Evolutionary conservation across 2,113 vertebrate genomes (phyloP), one percentile per base, ranked within the genome.

Genomic region (Chroicocephalus ridibundus): DNA sequence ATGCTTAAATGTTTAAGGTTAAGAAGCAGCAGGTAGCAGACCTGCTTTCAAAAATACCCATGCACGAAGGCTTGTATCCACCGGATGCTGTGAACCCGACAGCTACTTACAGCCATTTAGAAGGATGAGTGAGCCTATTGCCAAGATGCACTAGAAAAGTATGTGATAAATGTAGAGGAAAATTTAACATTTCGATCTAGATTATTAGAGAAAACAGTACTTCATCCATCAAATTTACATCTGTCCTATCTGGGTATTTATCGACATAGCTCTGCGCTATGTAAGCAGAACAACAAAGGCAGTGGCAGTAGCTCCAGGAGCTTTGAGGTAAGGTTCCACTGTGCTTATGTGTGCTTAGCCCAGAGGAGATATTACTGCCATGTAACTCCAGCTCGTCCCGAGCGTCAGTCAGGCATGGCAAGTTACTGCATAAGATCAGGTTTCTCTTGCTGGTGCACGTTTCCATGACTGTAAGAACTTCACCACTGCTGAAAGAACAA

Each of bases 181-280:
- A 94, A 84, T 42, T 82, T 91, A 94, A 79, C 77, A 76, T 87
- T 96, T 97, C 2, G 7, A 60, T 86, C 42, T 77, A 70, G 49
- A 70, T 92, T 93, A 65, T 96, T 94, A 94, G 40, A 89, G 57
- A 94, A 94, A 92, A 92, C 40, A 60, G 26, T 58, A 77, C 40
- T 87, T 91, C 81, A 94, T 94, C 81, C 70, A 82, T 95, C 83
- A 95, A 74, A 74, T 90, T 74, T 95, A 66, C 86, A 74, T 82
- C 49, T 80, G 40, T 77, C 46, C 51, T 91, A 36, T 47, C 81
- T 60, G 46, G 21, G 16, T 85, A 31, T 82, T 90, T 95, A 69
- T 86, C 5, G 0, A 25, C 34, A 36, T 9, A 65, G 61, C 26
- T 80, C 70, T 80, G 54, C 16, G 58, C 54, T 79, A 20, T 26